These are phyloP conservation scores for Pristionchus arcanus DNA, from an alignment of 2,888 invertebrate genomes.

Conservation along the genomic window DNA sequence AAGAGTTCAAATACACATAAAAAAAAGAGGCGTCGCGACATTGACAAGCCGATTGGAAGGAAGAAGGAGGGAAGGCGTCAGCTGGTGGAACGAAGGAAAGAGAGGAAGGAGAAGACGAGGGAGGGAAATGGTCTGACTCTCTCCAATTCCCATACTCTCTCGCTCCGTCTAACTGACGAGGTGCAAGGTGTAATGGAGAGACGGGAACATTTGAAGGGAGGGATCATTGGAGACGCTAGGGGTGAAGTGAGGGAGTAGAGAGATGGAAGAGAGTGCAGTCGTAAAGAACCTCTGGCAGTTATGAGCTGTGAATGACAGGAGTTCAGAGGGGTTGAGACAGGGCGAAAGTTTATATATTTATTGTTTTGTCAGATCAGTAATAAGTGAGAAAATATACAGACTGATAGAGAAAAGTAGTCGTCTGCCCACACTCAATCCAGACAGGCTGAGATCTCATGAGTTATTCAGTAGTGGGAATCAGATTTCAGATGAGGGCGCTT, in stretches of 20 bases:
- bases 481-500: not conserved
- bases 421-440: not conserved
- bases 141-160: not conserved
- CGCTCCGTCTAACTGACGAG: not conserved
- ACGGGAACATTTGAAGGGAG: not conserved
- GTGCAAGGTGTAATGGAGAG: not conserved
- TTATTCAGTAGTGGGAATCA: not conserved
- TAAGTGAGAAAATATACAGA: not conserved
- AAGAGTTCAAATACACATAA: not conserved
- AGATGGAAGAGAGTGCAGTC: slow-evolving; percentile 22
- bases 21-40: not conserved
- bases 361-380: not conserved
- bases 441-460: not conserved
- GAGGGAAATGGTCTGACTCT: not conserved
- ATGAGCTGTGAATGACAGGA: not conserved
- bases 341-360: not conserved
- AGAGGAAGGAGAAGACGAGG: not conserved
- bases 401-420: not conserved
- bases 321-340: not conserved
- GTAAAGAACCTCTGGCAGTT: slow-evolving; percentile 15
- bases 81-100: slow-evolving; percentile 33
- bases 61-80: slow-evolving; percentile 10
- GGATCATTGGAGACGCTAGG: no score
- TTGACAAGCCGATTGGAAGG: not conserved
- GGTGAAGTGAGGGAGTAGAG: not conserved